phyloP scores from a whole-genome alignment of 2,888 invertebrate species.

The Sinentomon sp. region DNA sequence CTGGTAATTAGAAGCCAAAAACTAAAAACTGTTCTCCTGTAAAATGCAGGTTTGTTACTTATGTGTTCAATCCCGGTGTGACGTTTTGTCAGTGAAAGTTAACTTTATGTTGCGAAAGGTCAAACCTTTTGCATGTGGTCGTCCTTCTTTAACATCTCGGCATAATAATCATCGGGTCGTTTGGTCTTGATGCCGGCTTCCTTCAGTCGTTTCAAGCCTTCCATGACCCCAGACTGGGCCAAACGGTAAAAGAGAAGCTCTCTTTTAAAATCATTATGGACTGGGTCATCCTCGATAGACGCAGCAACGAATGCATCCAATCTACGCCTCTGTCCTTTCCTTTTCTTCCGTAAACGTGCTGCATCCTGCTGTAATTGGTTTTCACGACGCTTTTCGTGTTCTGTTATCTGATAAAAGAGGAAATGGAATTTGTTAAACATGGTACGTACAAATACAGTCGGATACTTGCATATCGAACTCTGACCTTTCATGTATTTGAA shows the following conservation, averaged over 20 bases:
- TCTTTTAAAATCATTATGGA: slow-evolving; percentile 68
- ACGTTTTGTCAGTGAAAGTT: background rate
- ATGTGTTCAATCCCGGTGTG: no score
- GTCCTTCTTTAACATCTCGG: slow-evolving; percentile 95
- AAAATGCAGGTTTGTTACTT: no score
- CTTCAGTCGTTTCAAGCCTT: slow-evolving; percentile 48
- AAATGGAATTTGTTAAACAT: slow-evolving; percentile 1
- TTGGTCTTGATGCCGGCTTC: slow-evolving; percentile 44
- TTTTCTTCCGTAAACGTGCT: slow-evolving; percentile 26
- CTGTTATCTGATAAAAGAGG: slow-evolving; percentile 46
- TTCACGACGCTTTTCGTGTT: slow-evolving; percentile 39
- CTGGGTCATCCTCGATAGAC: slow-evolving; percentile 39
- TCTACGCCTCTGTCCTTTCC: slow-evolving; percentile 6
- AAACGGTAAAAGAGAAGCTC: slow-evolving; percentile 67
- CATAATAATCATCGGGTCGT: slow-evolving; percentile 87
- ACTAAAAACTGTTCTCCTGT: no score
- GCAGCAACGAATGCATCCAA: slow-evolving; percentile 18
- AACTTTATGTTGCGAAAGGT: slow-evolving; percentile 2
- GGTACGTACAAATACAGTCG: background rate
- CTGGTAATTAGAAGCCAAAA: no score
- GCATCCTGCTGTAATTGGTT: slow-evolving; percentile 33
- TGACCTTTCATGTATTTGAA: no score
- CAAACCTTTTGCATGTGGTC: slow-evolving; percentile 75
- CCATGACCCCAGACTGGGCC: slow-evolving; percentile 58
- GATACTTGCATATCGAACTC: no score